Percentiles rank a stretch among this genome's conserved stretches.
phyloP scores from a whole-genome alignment of 2,113 vertebrate genomes.

The Marmota flaviventris region DNA sequence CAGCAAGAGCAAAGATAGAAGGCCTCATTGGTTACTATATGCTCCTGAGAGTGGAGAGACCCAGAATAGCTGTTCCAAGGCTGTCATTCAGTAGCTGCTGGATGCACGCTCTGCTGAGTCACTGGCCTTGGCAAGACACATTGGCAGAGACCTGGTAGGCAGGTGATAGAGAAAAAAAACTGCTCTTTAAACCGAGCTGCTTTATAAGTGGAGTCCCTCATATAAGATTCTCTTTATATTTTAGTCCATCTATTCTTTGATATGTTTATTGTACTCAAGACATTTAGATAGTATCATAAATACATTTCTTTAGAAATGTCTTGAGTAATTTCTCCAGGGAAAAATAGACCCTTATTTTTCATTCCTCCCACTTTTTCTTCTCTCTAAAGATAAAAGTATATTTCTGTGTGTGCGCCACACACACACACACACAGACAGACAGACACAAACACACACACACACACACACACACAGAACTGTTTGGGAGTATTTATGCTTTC shows the following conservation, averaged over 20 bases:
- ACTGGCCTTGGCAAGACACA: constrained; percentile 74
- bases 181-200: background rate
- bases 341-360: background rate
- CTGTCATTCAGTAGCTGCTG: constrained; percentile 41
- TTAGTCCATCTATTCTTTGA: background rate
- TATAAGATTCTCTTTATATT: constrained; percentile 10
- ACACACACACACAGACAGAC: no score
- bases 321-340: background rate
- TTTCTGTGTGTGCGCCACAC: fast-evolving
- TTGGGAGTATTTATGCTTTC: background rate
- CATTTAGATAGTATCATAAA: background rate
- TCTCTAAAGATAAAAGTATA: background rate
- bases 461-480: background rate
- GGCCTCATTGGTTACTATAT: background rate
- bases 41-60: background rate
- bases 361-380: background rate
- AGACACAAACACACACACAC: no score
- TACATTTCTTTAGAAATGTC: background rate
- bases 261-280: background rate
- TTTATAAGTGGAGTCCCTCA: background rate
- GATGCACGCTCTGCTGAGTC: constrained; percentile 75
- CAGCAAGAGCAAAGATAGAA: background rate
- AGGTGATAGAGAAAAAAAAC: constrained; percentile 62
- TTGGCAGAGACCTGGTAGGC: constrained; percentile 62
- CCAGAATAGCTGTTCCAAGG: background rate